A percentile compares a stretch with the other conserved stretches of the same genome.
These are phyloP conservation scores for Platyrinchus mystaceus DNA, from an alignment of 2,797 vertebrate species.

Conservation along the genomic window DNA sequence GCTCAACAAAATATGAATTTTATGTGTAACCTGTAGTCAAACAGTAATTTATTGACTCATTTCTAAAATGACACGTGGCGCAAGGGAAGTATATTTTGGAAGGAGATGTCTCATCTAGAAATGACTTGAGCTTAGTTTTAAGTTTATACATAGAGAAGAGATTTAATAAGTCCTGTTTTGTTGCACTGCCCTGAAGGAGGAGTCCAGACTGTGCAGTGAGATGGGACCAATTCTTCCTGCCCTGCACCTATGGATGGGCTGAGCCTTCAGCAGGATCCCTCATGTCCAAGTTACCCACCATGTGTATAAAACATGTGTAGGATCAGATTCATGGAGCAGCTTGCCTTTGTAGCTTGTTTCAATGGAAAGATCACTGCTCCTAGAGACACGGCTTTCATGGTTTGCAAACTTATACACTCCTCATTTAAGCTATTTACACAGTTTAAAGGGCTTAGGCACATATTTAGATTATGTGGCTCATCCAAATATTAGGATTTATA, in stretches of 20 bases:
- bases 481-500: background rate
- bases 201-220: background rate
- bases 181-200: background rate
- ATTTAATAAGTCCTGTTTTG: background rate
- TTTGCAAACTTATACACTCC: background rate
- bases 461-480: background rate
- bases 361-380: background rate
- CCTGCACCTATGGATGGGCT: background rate
- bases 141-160: background rate
- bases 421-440: background rate
- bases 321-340: background rate
- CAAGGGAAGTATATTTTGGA: constrained; percentile 13
- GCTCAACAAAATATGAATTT: background rate
- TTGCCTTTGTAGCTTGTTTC: background rate
- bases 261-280: background rate
- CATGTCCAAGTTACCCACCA: background rate
- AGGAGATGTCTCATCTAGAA: constrained; percentile 15
- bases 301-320: fast-evolving
- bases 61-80: constrained; percentile 1
- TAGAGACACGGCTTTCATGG: background rate
- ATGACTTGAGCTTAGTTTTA: background rate
- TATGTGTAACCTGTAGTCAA: background rate
- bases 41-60: constrained; percentile 14
- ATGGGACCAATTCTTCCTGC: background rate
- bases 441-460: background rate